Base-by-base conservation (phyloP, 1,140 invertebrate genomes). In the Diorhabda carinulata region DNA sequence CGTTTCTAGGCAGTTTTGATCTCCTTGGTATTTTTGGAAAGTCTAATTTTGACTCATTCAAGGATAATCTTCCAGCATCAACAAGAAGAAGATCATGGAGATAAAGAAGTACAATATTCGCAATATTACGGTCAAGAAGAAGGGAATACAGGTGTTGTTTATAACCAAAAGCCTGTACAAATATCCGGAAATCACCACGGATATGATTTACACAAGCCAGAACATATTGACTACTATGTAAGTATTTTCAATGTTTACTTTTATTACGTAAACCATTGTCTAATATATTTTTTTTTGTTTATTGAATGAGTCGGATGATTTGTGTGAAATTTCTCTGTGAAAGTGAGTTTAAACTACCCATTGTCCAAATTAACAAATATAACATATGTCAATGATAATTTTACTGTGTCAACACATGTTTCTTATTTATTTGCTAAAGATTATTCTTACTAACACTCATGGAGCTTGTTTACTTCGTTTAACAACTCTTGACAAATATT, bases 161-260 rank as follows among this genome's bases (percentile, higher is more conserved):
- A 1, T 44, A 5, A 43, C 10, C 61, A 62, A 9, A 5, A 62
- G 44, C n/a, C 41, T 4, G 9, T 62, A 7, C 61, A 62, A 2
- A 3, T 47, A 43, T 8, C 61, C 43, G 61, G 44, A 5, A 9
- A n/a, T 43, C 41, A 60, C 42, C 4, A 44, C n/a, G n/a, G 43
- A 3, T 6, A 42, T 10, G 61, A 4, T 5, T 10, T 43, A 10
- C 41, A 62, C 9, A 43, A 62, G 25, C 41, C 43, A 7, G 41
- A 62, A 43, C 6, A n/a, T 2, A 62, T 62, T n/a, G 61, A 62
- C 5, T 62, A 62, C 25, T 62, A 62, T 44, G 61, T 62, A 43
- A 42, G 61, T 62, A 59, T 2, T 52, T 52, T 52, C 5, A 52
- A 52, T 6, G 8, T 52, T 52, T 6, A 5, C 5, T 2, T 52